Percentiles rank a stretch among this genome's conserved stretches.
Evolutionary conservation across 2,113 vertebrate species (phyloP).

Genomic region (Glaucomys volans): DNA sequence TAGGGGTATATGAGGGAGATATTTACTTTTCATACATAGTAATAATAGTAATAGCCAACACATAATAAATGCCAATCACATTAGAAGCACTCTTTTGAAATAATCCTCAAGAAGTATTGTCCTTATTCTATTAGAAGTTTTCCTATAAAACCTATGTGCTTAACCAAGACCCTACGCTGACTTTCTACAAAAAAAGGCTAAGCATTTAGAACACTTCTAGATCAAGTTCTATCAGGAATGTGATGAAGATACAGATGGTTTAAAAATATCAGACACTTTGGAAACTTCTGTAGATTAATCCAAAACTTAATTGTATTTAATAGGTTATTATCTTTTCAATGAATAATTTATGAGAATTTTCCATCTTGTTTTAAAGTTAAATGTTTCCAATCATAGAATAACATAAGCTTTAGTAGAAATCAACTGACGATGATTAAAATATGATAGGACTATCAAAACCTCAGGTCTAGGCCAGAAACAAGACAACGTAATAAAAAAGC

Average conservation of each 20-base stretch:
- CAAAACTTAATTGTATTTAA: constrained; percentile 71
- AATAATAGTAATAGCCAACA: not conserved
- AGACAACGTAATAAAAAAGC: constrained; percentile 33
- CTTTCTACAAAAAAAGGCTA: constrained; percentile 13
- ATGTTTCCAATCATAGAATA: constrained; percentile 67
- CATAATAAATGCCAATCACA: not conserved
- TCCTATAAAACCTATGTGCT: not conserved
- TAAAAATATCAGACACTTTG: constrained; percentile 66
- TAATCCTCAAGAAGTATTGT: not conserved
- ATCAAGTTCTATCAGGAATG: constrained; percentile 32
- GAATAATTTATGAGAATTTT: constrained; percentile 77
- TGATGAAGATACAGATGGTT: not conserved
- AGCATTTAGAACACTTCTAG: not conserved
- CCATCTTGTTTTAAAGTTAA: constrained; percentile 65
- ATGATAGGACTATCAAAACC: constrained; percentile 41
- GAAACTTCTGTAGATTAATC: constrained; percentile 59
- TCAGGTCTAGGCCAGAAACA: constrained; percentile 29
- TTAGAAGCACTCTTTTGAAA: not conserved
- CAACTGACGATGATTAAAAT: constrained; percentile 55
- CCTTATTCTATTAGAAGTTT: not conserved
- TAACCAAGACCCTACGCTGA: not conserved
- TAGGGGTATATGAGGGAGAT: not conserved
- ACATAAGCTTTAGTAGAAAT: constrained; percentile 60
- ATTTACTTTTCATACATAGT: not conserved
- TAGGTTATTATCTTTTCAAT: constrained; percentile 70